Base-by-base conservation (phyloP, 2,888 invertebrate species). In the Cryptocheilus praepositus region DNA sequence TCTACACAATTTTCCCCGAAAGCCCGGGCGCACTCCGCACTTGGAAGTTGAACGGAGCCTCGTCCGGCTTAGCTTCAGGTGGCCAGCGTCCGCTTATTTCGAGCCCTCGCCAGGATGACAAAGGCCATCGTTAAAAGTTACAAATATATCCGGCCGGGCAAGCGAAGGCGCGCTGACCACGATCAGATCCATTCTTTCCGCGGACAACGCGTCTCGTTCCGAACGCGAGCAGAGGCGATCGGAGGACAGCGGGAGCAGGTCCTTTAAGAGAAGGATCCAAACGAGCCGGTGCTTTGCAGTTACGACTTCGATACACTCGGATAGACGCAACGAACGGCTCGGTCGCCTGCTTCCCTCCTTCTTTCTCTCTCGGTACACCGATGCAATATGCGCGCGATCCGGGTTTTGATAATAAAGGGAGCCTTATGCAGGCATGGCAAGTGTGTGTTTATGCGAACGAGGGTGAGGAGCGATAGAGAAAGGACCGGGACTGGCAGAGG, bases 341-440 rank as follows among this genome's bases (percentile, higher is more conserved):
- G 63, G 60, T 45, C 62, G 18, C 54, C 46, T 52, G 5, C 19
- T 36, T 44, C 45, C 44, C 25, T 21, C 57, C 52, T 11, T 11
- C 65, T 73, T 66, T 70, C 64, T 71, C 75, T 70, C 73, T 73
- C 67, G 69, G 70, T 74, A 66, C 71, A 67, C 76, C 82, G 84
- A 85, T 84, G 85, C 82, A 85, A 85, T 85, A 85, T 86, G 84
- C 84, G 82, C 83, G 81, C 79, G 85, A 85, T 86, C 75, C 80
- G 70, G 77, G 72, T 75, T 74, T 79, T 76, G 85, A 85, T 85
- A 85, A 84, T 84, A 84, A 82, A 82, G 80, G 82, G 80, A 81
- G 79, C 77, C 79, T 83, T 82, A 81, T 83, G 79, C 80, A 81
- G 82, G 71, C 74, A 79, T 74, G 64, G 80, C 79, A 78, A 78